Conservation (phyloP, 2,888 invertebrate species). For the Hydrotaea diabolus region DNA sequence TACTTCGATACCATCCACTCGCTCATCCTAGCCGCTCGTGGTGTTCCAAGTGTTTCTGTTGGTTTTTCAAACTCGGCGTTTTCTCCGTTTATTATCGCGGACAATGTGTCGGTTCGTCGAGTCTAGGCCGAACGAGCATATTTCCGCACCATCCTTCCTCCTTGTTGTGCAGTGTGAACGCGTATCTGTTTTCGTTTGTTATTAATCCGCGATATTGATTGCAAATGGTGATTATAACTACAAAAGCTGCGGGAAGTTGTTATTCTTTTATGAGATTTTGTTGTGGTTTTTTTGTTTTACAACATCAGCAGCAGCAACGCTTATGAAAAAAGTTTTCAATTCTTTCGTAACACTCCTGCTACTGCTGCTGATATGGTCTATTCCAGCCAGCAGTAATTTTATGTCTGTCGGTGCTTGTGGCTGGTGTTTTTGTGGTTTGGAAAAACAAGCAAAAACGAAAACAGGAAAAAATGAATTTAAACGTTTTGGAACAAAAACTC, state of each 20-base stretch:
- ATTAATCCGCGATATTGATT: constrained; percentile 54
- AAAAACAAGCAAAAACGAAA: too few relatives aligned
- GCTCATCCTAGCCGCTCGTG: not conserved
- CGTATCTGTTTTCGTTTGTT: not conserved
- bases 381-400: constrained; percentile 9
- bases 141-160: too few relatives aligned
- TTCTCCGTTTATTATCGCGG: not conserved
- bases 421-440: not conserved
- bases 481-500: not conserved
- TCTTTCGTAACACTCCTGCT: not conserved
- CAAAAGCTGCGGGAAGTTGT: constrained; percentile 6
- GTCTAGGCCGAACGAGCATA: too few relatives aligned
- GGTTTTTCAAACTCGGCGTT: constrained; percentile 37
- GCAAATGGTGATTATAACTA: constrained; percentile 48
- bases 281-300: constrained; percentile 2
- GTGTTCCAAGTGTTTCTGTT: not conserved
- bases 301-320: not conserved
- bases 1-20: not conserved
- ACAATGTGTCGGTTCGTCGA: too few relatives aligned
- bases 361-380: not conserved
- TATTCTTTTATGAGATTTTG: not conserved
- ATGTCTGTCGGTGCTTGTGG: constrained; percentile 17
- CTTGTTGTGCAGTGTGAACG: not conserved
- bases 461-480: too few relatives aligned
- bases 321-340: constrained; percentile 5